A percentile compares a stretch with the other conserved stretches of the same genome.
Conservation (phyloP, 2,113 vertebrate genomes). For the Bombycilla garrulus region DNA sequence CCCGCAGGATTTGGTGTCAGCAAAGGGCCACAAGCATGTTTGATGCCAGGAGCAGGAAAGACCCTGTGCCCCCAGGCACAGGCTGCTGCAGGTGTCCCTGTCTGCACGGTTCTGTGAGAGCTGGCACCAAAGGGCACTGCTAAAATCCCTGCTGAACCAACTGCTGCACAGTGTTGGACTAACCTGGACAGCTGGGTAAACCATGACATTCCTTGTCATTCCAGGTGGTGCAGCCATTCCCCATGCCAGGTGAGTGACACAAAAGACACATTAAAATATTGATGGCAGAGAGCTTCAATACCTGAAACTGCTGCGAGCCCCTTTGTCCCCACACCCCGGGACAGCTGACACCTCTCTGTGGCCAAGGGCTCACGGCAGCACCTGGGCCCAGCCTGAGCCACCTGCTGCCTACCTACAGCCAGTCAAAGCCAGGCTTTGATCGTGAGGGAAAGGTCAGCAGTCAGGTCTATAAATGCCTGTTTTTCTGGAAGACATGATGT, state of each 20-base stretch:
- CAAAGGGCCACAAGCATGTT: rapidly evolving
- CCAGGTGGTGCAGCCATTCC: not conserved
- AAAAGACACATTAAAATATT: constrained; percentile 20
- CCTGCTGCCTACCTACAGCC: not conserved
- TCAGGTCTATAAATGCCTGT: not conserved
- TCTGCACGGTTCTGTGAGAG: rapidly evolving
- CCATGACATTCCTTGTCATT: rapidly evolving
- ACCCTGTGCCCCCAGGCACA: not conserved
- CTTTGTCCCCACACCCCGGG: not conserved
- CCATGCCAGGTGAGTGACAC: rapidly evolving
- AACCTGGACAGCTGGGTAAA: not conserved
- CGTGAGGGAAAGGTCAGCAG: not conserved
- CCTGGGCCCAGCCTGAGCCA: not conserved
- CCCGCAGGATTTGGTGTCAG: not conserved
- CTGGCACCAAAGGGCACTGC: rapidly evolving
- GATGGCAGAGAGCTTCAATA: not conserved
- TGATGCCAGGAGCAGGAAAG: not conserved
- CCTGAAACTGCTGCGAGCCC: not conserved
- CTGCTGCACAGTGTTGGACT: rapidly evolving
- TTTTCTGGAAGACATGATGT: rapidly evolving
- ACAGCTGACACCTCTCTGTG: rapidly evolving
- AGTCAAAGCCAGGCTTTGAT: not conserved
- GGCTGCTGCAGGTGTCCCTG: rapidly evolving
- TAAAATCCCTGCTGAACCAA: not conserved
- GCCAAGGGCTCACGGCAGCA: rapidly evolving